Conservation (phyloP, 2,888 invertebrate species). For the Monochamus alternatus region DNA sequence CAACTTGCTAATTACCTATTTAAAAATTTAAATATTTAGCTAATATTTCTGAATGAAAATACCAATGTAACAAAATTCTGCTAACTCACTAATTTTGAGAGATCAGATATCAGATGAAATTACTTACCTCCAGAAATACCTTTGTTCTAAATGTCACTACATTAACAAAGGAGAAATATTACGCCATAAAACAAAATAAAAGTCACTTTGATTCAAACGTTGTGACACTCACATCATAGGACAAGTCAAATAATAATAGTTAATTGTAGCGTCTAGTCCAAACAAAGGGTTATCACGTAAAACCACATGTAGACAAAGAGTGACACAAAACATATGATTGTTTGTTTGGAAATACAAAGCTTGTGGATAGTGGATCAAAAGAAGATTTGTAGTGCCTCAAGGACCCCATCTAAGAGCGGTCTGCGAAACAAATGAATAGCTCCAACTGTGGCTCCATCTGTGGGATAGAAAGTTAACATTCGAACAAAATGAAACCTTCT, state of each 20-base stretch:
- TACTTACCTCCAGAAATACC: not conserved
- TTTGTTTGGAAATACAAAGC: conserved; percentile 35
- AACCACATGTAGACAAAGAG: conserved; percentile 24
- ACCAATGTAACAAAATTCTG: too few relatives aligned
- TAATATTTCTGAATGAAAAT: too few relatives aligned
- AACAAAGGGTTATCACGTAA: not conserved
- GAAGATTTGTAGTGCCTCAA: conserved; percentile 11
- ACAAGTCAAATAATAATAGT: conserved; percentile 1
- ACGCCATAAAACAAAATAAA: not conserved
- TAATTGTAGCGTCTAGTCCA: not conserved
- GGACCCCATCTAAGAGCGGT: conserved; percentile 19
- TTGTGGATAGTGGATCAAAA: not conserved
- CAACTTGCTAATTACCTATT: too few relatives aligned
- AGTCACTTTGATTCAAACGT: not conserved
- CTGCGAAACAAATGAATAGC: not conserved
- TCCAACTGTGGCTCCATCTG: not conserved
- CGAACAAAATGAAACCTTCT: not conserved
- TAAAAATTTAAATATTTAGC: too few relatives aligned
- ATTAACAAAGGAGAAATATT: not conserved
- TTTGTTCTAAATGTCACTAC: conserved; percentile 2
- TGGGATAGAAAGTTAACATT: not conserved
- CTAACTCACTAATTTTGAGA: too few relatives aligned
- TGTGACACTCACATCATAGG: conserved; percentile 26
- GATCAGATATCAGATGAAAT: too few relatives aligned
- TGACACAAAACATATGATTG: conserved; percentile 47